Conservation (phyloP, 2,888 invertebrate species). For the Scrobipalpa atriplicella region DNA sequence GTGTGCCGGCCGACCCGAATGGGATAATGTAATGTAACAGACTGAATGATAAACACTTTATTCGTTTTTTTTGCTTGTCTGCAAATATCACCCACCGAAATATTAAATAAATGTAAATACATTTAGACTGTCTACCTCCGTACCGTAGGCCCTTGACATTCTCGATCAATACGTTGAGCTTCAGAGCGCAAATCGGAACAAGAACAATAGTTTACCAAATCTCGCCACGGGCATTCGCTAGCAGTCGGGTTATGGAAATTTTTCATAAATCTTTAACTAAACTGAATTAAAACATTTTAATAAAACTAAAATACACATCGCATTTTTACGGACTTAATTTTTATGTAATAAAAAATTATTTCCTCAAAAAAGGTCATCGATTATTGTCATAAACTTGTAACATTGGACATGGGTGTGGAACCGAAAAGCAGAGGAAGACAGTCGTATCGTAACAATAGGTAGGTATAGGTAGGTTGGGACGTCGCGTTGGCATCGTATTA, state of each 20-base stretch:
- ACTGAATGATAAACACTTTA: too few species aligned
- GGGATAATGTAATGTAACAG: too few species aligned
- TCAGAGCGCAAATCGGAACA: conserved; percentile 34
- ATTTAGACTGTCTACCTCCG: too few species aligned
- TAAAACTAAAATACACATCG: not conserved
- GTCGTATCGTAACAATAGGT: conserved; percentile 74
- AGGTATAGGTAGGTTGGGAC: conserved; percentile 78
- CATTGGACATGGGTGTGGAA: conserved; percentile 72
- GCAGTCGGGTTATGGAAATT: conserved; percentile 45
- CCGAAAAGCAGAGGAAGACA: conserved; percentile 61
- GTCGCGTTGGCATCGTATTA: conserved; percentile 78
- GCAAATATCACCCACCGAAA: too few species aligned
- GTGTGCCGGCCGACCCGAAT: too few species aligned
- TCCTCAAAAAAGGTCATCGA: not conserved
- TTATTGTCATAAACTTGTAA: conserved; percentile 50
- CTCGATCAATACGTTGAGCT: not conserved
- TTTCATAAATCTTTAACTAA: not conserved
- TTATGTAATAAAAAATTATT: conserved; percentile 9
- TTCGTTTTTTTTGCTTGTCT: too few species aligned
- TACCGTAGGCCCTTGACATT: too few species aligned
- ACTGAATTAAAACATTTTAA: not conserved
- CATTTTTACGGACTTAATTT: not conserved
- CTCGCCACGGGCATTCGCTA: conserved; percentile 37
- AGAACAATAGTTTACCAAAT: conserved; percentile 27
- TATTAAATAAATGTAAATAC: too few species aligned